These are phyloP conservation scores for Ifrita kowaldi DNA, from an alignment of 2,113 vertebrate genomes.

Conservation along the genomic window DNA sequence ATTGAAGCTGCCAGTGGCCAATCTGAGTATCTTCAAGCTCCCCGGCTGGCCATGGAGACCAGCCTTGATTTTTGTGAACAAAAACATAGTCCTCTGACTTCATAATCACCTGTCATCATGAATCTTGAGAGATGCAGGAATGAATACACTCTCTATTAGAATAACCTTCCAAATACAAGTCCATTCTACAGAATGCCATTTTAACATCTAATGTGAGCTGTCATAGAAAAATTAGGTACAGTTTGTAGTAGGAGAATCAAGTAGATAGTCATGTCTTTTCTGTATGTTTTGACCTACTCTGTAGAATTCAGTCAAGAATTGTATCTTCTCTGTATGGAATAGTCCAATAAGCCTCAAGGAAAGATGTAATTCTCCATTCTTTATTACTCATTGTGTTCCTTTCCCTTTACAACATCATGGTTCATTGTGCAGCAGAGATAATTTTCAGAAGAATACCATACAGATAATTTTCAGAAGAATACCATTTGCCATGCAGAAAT, in stretches of 20 bases:
- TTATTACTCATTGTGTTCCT: neutral
- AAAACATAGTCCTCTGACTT: neutral
- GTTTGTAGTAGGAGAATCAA: neutral
- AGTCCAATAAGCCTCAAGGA: neutral
- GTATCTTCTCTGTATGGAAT: neutral
- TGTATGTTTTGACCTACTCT: neutral
- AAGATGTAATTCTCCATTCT: neutral
- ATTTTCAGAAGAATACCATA: conserved; percentile 7
- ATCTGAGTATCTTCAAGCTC: neutral
- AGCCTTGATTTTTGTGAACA: neutral
- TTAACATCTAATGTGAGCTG: neutral
- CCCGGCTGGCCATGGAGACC: accelerated
- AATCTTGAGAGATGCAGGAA: neutral
- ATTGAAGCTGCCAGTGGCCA: neutral
- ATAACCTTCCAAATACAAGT: neutral
- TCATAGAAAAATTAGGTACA: neutral
- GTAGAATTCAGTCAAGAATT: conserved; percentile 10
- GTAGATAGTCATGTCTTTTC: neutral
- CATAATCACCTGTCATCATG: neutral
- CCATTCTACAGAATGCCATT: neutral
- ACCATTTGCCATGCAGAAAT: neutral
- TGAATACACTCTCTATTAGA: neutral
- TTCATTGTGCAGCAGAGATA: conserved; percentile 35
- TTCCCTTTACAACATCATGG: neutral
- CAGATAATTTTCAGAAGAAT: conserved; percentile 39